Percentiles rank a stretch among this genome's conserved stretches.
These are phyloP conservation scores for Mormoops blainvillei DNA, from an alignment of 2,113 vertebrate species.

Conservation along the genomic window DNA sequence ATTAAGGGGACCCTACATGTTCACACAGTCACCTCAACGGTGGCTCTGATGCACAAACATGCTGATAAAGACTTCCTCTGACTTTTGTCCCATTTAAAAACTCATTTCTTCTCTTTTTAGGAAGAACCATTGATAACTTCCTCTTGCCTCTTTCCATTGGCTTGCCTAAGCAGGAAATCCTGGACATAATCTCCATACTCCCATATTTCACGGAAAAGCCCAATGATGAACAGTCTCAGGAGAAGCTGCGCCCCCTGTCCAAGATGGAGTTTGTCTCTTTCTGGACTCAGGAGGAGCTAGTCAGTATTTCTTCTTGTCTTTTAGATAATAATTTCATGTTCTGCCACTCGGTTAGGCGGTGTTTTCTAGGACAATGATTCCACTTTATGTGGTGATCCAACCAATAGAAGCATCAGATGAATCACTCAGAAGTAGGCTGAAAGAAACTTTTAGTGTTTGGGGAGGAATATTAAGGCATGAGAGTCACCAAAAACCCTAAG, in stretches of 20 bases:
- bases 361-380: background rate
- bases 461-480: background rate
- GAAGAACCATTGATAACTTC: background rate
- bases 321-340: background rate
- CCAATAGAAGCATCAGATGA: background rate
- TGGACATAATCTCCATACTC: background rate
- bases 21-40: fast-evolving
- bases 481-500: background rate
- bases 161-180: background rate
- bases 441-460: background rate
- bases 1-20: background rate
- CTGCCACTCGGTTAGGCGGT: background rate
- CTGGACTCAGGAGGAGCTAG: background rate
- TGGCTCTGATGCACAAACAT: background rate
- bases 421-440: background rate
- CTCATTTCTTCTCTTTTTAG: background rate
- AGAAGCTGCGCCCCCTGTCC: background rate
- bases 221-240: too few species aligned
- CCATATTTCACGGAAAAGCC: background rate
- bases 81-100: background rate
- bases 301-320: background rate
- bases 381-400: background rate
- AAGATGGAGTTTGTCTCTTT: background rate
- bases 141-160: background rate
- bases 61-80: background rate